phyloP scores from a whole-genome alignment of 2,888 invertebrate species.

The Strigamia maritima region DNA sequence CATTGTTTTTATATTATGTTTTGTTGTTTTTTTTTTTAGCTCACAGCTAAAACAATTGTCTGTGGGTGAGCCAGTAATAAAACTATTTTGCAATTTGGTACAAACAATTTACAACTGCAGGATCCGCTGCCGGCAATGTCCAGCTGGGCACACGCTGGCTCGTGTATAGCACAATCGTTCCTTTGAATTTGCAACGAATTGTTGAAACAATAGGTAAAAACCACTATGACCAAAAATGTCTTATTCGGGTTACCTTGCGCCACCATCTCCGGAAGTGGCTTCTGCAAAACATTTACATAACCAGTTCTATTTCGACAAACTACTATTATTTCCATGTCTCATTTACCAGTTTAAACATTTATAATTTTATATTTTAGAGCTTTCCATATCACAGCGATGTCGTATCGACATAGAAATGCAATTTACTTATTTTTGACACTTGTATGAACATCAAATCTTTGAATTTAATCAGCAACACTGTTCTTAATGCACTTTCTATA shows the following conservation, averaged over 20 bases:
- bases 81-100: not conserved
- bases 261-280: no score
- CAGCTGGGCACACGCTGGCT: not conserved
- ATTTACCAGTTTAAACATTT: no score
- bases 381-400: no score
- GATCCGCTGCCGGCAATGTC: constrained; percentile 4
- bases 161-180: not conserved
- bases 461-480: no score
- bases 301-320: no score
- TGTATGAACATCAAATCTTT: no score
- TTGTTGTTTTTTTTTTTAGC: not conserved
- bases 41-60: not conserved
- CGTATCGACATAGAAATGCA: no score
- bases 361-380: no score
- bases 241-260: not conserved
- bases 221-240: not conserved
- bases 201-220: not conserved
- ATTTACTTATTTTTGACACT: no score
- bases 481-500: no score
- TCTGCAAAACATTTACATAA: no score
- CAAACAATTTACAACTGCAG: not conserved
- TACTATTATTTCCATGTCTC: no score
- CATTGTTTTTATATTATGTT: not conserved
- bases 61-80: constrained; percentile 1
- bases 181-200: not conserved